Conservation (phyloP, 2,113 vertebrate species). For the Mobula hypostoma region DNA sequence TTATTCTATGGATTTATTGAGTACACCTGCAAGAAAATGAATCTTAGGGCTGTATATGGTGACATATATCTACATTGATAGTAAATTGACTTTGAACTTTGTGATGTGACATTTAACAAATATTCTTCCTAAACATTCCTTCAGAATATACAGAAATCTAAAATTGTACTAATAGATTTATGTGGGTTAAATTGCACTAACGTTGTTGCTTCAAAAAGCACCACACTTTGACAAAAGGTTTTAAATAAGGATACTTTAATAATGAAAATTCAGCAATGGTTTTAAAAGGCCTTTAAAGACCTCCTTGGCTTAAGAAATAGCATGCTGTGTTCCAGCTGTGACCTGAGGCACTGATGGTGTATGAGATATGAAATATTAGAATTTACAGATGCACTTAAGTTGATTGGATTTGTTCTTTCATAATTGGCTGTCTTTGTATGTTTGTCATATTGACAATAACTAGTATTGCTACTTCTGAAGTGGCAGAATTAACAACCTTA, state of each 20-base stretch:
- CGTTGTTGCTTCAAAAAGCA: not conserved
- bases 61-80: no score
- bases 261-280: not conserved
- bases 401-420: not conserved
- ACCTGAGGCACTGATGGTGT: not conserved
- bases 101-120: not conserved
- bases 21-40: no score
- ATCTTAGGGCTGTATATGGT: no score
- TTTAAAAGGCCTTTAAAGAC: not conserved
- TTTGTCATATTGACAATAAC: not conserved
- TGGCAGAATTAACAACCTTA: not conserved
- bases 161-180: not conserved
- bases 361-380: not conserved
- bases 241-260: not conserved
- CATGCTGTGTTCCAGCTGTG: not conserved
- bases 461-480: not conserved
- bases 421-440: constrained; percentile 2
- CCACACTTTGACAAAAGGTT: not conserved
- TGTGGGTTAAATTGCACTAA: not conserved
- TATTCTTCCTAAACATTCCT: not conserved
- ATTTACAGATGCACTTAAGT: not conserved
- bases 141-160: not conserved
- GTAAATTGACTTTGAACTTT: no score
- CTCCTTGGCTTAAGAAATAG: not conserved
- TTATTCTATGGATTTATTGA: no score